Evolutionary conservation across 2,797 vertebrate genomes (phyloP), one percentile per base, ranked within the genome.

Genomic region (Acipenser oxyrinchus): DNA sequence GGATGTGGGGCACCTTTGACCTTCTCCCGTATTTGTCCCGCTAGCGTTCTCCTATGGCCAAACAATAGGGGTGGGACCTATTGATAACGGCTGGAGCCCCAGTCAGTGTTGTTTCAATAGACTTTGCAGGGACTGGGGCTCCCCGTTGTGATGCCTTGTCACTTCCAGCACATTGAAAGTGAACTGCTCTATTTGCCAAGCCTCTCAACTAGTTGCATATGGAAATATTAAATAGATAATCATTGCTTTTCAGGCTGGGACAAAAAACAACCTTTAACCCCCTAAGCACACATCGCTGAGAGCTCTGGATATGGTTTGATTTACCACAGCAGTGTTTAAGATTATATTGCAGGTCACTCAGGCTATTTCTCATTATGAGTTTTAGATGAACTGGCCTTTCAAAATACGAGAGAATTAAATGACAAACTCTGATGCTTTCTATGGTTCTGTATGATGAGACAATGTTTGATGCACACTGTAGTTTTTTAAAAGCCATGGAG

Each of bases 1-100:
- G 87, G 86, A 90, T 90, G 84, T 62, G 7, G 80, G 51, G 78
- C 86, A 93, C 91, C 93, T 82, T 82, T 92, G 88, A 92, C 90
- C 93, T 84, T 80, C 71, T 70, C 83, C 78, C 86, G 80, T 88
- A 84, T 88, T 88, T 83, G 82, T 86, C 84, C 85, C 79, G 83
- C 82, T 78, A 74, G 72, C 80, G 70, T 66, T 72, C 77, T 75
- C 70, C 77, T 73, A 88, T 75, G 83, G 83, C 85, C 79, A 83
- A 90, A 92, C 90, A 92, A 91, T 74, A 79, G 86, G 76, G 82
- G 79, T 87, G 81, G 86, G 85, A 84, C 79, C 84, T 82, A 88
- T 90, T 90, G 87, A 88, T 84, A 84, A 79, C 67, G 75, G 79
- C 83, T 87, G 86, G 78, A 79, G 81, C 87, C 73, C 76, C 76